Percentiles rank a stretch among this genome's conserved stretches.
Evolutionary conservation across 2,797 vertebrate genomes (phyloP).

Genomic region (Pempheris klunzingeri): DNA sequence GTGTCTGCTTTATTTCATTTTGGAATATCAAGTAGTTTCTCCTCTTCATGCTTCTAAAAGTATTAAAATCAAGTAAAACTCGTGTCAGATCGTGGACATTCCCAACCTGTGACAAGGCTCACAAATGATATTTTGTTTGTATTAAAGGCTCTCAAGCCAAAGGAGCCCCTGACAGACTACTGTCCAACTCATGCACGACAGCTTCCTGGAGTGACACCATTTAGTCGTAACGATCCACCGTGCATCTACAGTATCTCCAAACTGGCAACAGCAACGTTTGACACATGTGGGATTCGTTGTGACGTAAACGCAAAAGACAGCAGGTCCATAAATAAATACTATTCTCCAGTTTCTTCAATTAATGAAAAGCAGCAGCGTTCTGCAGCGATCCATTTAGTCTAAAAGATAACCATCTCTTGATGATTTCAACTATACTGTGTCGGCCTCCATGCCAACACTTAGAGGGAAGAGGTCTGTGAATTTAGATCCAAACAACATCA

Average conservation of each 20-base stretch:
- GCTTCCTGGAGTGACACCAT: background rate
- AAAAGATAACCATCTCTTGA: constrained; percentile 41
- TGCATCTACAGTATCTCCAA: background rate
- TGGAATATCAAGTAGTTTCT: background rate
- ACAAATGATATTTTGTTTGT: background rate
- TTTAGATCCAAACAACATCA: constrained; percentile 57
- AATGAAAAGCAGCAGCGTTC: constrained; percentile 18
- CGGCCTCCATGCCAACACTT: constrained; percentile 45
- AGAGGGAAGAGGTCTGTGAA: constrained; percentile 26
- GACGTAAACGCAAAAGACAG: constrained; percentile 29
- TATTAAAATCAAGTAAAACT: background rate
- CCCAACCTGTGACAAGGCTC: background rate
- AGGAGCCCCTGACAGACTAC: background rate
- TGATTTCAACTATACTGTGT: constrained; percentile 44
- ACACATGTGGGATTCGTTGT: constrained; percentile 16
- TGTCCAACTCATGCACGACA: background rate
- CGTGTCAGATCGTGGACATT: background rate
- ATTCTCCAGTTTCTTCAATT: constrained; percentile 16
- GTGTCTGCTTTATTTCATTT: background rate
- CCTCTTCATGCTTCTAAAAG: background rate
- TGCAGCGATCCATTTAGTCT: constrained; percentile 15
- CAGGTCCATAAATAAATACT: background rate
- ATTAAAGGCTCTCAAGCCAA: background rate
- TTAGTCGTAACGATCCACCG: background rate
- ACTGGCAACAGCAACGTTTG: constrained; percentile 2